Conservation (phyloP, 2,113 vertebrate genomes). For the Otocyon megalotis region DNA sequence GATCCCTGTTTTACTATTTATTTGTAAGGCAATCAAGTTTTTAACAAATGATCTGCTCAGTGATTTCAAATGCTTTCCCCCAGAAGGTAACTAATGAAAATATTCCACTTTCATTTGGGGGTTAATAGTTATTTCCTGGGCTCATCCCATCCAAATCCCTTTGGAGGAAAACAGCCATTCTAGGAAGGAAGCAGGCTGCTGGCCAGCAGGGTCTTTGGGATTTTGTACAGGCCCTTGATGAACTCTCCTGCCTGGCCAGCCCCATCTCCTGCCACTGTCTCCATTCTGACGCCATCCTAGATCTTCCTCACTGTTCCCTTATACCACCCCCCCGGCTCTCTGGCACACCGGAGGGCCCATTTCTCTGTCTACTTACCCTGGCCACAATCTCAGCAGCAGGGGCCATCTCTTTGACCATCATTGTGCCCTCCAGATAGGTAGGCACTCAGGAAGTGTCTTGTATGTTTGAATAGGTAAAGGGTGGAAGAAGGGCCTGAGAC, state of each 20-base stretch:
- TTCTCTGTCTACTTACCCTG: not conserved
- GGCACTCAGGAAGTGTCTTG: not conserved
- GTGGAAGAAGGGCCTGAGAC: not conserved
- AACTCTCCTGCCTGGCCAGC: not conserved
- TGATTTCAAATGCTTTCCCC: not conserved
- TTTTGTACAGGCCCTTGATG: not conserved
- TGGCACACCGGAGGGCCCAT: not conserved
- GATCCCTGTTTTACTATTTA: not conserved
- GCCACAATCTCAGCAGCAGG: not conserved
- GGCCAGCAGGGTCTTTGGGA: not conserved
- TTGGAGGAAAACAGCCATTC: not conserved
- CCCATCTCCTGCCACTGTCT: not conserved
- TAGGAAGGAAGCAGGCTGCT: not conserved
- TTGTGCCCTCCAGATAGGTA: not conserved
- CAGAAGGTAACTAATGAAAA: not conserved
- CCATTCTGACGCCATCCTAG: too few species aligned
- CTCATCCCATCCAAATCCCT: not conserved
- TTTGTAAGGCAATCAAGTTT: not conserved
- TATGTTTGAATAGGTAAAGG: not conserved
- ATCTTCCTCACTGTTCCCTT: not conserved
- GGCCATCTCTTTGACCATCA: not conserved
- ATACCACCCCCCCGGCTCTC: not conserved
- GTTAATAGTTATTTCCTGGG: not conserved
- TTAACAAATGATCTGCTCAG: conserved; percentile 5
- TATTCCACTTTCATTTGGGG: not conserved